Evolutionary conservation across 53 echinoderm and acorn worm species (phyloP).

Genomic region (Astropecten irregularis): DNA sequence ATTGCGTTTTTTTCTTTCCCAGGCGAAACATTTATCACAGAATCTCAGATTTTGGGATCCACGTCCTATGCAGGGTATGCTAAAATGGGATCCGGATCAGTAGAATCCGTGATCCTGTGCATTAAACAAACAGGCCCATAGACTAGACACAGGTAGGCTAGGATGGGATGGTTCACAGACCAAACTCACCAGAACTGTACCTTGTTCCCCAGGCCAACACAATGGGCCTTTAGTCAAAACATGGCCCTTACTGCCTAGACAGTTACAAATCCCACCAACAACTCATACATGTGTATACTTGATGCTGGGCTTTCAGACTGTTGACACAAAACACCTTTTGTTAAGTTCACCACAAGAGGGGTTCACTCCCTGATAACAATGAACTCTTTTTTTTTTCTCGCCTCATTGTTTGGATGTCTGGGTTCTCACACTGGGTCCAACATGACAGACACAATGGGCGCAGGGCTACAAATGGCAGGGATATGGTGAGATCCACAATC

Average conservation of each 20-base stretch:
- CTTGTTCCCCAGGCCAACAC: not conserved
- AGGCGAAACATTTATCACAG: too few species aligned
- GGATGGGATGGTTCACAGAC: too few species aligned
- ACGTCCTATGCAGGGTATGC: too few species aligned
- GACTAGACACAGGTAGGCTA: too few species aligned
- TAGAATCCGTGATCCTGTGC: too few species aligned
- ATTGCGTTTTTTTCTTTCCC: too few species aligned
- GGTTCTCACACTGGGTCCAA: not conserved
- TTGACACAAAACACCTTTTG: constrained; percentile 41
- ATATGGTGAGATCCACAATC: too few species aligned
- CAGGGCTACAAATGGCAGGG: not conserved
- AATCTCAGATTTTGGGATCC: too few species aligned
- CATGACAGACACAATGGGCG: not conserved
- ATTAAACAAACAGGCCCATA: too few species aligned
- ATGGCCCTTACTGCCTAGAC: constrained; percentile 22
- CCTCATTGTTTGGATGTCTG: not conserved
- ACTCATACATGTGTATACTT: not conserved
- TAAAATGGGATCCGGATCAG: too few species aligned
- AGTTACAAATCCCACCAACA: not conserved
- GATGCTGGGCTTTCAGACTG: constrained; percentile 10
- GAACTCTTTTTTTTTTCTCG: too few species aligned
- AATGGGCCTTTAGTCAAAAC: not conserved
- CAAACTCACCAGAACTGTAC: not conserved
- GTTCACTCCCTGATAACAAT: too few species aligned
- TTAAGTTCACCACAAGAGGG: constrained; percentile 30